Conservation (phyloP, 2,888 invertebrate species). For the Perizoma affinitatum region DNA sequence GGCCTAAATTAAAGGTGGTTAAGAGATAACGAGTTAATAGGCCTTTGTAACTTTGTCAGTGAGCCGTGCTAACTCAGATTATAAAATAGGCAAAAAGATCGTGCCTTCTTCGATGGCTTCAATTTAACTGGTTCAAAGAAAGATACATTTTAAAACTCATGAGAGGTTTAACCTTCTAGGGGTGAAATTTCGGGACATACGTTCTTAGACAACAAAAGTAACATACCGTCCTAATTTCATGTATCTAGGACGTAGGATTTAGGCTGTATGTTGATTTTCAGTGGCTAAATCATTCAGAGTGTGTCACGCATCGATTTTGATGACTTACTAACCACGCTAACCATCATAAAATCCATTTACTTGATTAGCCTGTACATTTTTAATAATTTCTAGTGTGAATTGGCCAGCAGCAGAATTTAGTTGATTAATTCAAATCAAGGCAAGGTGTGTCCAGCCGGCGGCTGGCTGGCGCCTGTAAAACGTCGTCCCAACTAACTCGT, state of each 20-base stretch:
- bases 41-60: slow-evolving; percentile 64
- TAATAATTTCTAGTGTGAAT: neutral
- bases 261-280: no score
- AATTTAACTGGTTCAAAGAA: slow-evolving; percentile 7
- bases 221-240: no score
- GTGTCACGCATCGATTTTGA: no score
- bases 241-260: no score
- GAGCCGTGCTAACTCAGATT: slow-evolving; percentile 45
- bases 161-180: no score
- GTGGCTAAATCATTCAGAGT: no score
- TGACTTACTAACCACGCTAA: no score
- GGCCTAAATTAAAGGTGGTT: slow-evolving; percentile 82
- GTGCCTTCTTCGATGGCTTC: slow-evolving; percentile 9
- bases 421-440: slow-evolving; percentile 37
- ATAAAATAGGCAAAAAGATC: slow-evolving; percentile 31
- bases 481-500: slow-evolving; percentile 65
- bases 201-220: no score
- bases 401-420: slow-evolving; percentile 11
- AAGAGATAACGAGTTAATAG: slow-evolving; percentile 83
- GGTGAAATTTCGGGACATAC: no score
- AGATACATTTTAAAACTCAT: slow-evolving; percentile 1
- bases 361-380: no score
- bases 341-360: no score
- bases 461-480: slow-evolving; percentile 52
- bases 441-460: slow-evolving; percentile 31